Conservation (phyloP, 2,888 invertebrate genomes). For the Himalopsyche anomala region DNA sequence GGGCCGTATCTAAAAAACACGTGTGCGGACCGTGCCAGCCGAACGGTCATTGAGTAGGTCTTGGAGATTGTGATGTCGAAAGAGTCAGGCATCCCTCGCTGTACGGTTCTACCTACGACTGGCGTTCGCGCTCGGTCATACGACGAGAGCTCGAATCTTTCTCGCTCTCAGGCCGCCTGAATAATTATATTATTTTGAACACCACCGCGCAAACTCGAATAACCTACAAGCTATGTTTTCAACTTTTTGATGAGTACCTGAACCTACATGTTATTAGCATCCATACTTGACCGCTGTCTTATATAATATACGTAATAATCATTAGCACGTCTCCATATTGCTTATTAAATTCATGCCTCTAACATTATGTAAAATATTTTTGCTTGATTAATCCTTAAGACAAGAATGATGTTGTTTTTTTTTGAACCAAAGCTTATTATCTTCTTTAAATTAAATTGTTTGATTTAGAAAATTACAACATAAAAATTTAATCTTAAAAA, state of each 20-base stretch:
- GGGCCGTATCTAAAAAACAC: conserved; percentile 71
- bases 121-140: conserved; percentile 27
- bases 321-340: not conserved
- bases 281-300: not conserved
- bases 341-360: not conserved
- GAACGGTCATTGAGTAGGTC: conserved; percentile 79
- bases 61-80: conserved; percentile 68
- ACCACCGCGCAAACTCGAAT: conserved; percentile 42
- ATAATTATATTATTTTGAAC: conserved; percentile 43
- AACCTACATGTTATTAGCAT: conserved; percentile 8
- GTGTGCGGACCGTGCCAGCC: conserved; percentile 80
- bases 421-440: too few relatives aligned
- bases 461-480: too few relatives aligned
- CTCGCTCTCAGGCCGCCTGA: conserved; percentile 37
- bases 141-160: conserved; percentile 35
- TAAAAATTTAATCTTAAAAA: too few relatives aligned
- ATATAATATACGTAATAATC: not conserved
- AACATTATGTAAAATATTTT: too few relatives aligned
- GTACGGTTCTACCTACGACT: not conserved
- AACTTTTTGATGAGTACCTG: conserved; percentile 27
- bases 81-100: conserved; percentile 51
- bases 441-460: too few relatives aligned
- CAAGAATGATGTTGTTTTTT: too few relatives aligned
- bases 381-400: too few relatives aligned
- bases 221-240: conserved; percentile 40